Base-by-base conservation (phyloP, 2,797 vertebrate species). In the Hyperoplus lanceolatus region DNA sequence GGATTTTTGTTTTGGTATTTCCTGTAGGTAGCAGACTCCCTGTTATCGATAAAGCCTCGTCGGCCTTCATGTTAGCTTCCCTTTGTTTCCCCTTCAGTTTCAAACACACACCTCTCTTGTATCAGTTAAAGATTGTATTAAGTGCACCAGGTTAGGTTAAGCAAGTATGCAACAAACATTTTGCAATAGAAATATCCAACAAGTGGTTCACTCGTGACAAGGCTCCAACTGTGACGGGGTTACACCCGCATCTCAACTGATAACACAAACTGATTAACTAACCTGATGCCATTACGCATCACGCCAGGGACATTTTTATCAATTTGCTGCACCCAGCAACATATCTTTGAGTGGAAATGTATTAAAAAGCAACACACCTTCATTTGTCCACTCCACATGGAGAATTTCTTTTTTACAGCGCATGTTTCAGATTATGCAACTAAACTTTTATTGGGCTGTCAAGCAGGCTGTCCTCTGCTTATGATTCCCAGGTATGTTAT, bases 401-500 rank as follows among this genome's bases (percentile, higher is more conserved):
- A 9, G 36, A 49, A 14, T 61, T 39, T n/a, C 49, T 12, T 49
- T 39, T 79, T 50, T 43, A 70, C 41, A 29, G 46, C 5, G 8
- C 21, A 58, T 43, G 13, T n/a, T 49, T 70, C 57, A 41, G 13
- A 61, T 85, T 71, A 60, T 49, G 2, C 9, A 80, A 77, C 29
- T 6, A 21, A 36, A 15, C 13, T 29, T 60, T 77, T 66, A 53
- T 42, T 56, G 18, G 39, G n/a, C 50, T 21, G 55, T 8, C 48
- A 49, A 29, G 51, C 11, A 15, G 49, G 53, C 48, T 21, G 18
- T 18, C 10, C 13, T 73, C 15, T 43, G 21, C 60, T 13, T 36
- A 61, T 38, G 69, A 68, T 45, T 29, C 29, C 1, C 6, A 16
- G 11, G 15, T 7, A 1, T 5, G 29, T 41, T 7, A n/a, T 29